Evolutionary conservation across 2,797 vertebrate species (phyloP).

Genomic region (Hydrocynus forskahlii): DNA sequence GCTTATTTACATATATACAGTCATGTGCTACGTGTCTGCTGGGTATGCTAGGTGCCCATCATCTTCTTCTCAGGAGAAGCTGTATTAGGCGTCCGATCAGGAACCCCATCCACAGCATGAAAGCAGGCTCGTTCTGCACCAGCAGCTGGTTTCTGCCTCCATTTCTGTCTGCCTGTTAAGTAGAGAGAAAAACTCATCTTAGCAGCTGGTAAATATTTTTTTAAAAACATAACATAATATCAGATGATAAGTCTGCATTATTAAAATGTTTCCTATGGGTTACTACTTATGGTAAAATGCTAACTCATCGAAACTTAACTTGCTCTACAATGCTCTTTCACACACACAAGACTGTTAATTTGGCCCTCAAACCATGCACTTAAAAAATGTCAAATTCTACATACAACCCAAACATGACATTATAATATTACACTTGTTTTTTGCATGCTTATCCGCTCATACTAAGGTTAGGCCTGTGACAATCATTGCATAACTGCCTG

Average conservation of each 20-base stretch:
- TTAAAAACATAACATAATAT: background rate
- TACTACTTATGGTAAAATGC: too few species aligned
- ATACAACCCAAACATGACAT: background rate
- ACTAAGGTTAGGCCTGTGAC: background rate
- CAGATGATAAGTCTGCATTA: background rate
- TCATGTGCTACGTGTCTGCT: slow-evolving; percentile 74
- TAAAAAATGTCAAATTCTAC: background rate
- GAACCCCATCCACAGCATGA: slow-evolving; percentile 69
- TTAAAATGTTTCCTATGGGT: too few species aligned
- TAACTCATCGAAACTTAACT: too few species aligned
- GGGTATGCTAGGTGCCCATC: slow-evolving; percentile 62
- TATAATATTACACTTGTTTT: too few species aligned
- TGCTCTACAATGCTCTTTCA: background rate
- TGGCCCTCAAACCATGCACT: background rate
- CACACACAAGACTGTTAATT: background rate
- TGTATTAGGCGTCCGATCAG: slow-evolving; percentile 73
- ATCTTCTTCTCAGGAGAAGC: slow-evolving; percentile 64
- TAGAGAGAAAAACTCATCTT: slow-evolving; percentile 32
- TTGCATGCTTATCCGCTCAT: background rate
- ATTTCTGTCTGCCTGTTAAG: slow-evolving; percentile 60
- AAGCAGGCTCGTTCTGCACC: slow-evolving; percentile 63
- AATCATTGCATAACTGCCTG: too few species aligned
- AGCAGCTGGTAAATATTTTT: too few species aligned
- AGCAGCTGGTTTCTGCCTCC: slow-evolving; percentile 45
- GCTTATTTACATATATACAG: slow-evolving; percentile 58